Base-by-base conservation (phyloP, 2,888 invertebrate genomes). In the Leucoma salicis region DNA sequence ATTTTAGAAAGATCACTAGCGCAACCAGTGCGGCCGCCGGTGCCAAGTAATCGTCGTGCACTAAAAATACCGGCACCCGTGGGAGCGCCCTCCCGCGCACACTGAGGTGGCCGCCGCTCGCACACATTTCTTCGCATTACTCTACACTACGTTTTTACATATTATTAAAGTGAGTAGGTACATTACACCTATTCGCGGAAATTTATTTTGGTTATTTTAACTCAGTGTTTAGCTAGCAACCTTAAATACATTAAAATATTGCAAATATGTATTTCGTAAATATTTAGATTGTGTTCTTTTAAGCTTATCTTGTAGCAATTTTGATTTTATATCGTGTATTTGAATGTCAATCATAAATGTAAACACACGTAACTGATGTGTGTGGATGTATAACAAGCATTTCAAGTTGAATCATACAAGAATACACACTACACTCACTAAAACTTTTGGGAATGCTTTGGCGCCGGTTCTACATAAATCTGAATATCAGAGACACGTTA, bases 11-110 rank as follows among this genome's bases (percentile, higher is more conserved):
- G 86, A 86, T 86, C 82, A 85, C 77, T 86, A 80, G 86, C 87
- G 79, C 87, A 82, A 75, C 70, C 68, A 81, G 84, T 81, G 81
- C 88, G 90, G 85, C 85, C 90, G 86, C 81, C 90, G 85, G 89
- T 91, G 92, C 92, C 92, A 91, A 92, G 91, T 91, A 91, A 91
- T 91, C 91, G 91, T 89, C 89, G 88, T 79, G 82, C 84, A 92
- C 92, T 92, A 92, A 92, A 92, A 92, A 92, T 92, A 92, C 84
- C 90, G 79, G 85, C 83, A 86, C 88, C 89, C 89, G 89, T 89
- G 89, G 89, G 89, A 88, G 89, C 89, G 86, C 89, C 89, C 88
- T 88, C 89, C 89, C 88, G 88, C 88, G 84, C 88, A 79, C 82
- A 74, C 74, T 69, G 11, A 77, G 74, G 78, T 78, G 79, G 77